phyloP scores from a whole-genome alignment of 2,797 vertebrate genomes.

The Acrossocheilus wenchowensis region DNA sequence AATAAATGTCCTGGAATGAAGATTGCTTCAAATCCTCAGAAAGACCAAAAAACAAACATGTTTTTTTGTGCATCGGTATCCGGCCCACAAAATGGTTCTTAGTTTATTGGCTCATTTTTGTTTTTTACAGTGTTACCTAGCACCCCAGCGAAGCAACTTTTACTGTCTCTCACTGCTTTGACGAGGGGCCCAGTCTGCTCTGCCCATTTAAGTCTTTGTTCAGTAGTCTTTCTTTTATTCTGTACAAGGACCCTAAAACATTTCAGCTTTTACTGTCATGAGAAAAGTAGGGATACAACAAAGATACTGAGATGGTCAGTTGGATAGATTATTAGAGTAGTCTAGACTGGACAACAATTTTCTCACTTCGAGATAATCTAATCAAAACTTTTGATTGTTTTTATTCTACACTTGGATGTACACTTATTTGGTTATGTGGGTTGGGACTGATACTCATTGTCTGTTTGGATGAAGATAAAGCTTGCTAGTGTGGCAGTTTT shows the following conservation, averaged over 20 bases:
- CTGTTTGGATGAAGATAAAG: slow-evolving; percentile 5
- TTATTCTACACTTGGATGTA: slow-evolving; percentile 9
- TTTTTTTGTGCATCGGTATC: slow-evolving; percentile 23
- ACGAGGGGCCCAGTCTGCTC: slow-evolving; percentile 54
- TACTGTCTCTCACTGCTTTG: slow-evolving; percentile 48
- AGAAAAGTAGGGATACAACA: slow-evolving; percentile 13
- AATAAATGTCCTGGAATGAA: background rate
- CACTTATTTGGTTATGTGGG: background rate
- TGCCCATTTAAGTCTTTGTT: slow-evolving; percentile 48
- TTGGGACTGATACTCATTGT: background rate
- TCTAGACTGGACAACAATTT: background rate
- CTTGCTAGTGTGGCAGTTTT: background rate
- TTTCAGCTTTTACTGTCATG: slow-evolving; percentile 20
- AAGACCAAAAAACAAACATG: background rate
- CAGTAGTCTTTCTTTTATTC: slow-evolving; percentile 34
- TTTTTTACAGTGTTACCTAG: slow-evolving; percentile 68
- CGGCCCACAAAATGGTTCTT: slow-evolving; percentile 51
- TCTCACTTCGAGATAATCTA: background rate
- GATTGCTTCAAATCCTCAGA: background rate
- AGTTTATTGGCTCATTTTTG: slow-evolving; percentile 68
- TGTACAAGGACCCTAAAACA: slow-evolving; percentile 46
- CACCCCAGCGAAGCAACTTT: slow-evolving; percentile 67
- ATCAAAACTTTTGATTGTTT: background rate
- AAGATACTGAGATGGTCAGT: background rate
- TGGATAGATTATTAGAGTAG: background rate